Conservation (phyloP, 2,888 invertebrate genomes). For the Sinodicranocentrus sp. region DNA sequence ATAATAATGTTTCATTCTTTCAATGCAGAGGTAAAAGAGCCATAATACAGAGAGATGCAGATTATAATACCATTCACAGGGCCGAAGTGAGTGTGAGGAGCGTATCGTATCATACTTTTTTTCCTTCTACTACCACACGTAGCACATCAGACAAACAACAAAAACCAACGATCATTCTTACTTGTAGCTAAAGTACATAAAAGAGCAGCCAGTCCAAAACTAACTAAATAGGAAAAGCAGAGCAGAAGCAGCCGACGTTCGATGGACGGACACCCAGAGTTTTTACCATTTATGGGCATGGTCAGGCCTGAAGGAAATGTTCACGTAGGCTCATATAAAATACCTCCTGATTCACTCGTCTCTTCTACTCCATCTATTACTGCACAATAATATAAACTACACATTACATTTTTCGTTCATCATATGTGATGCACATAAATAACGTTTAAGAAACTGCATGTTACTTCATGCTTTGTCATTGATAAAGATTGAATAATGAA, state of each 20-base stretch:
- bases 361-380: not conserved
- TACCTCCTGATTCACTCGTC: constrained; percentile 14
- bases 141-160: not conserved
- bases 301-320: constrained; percentile 60
- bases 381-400: constrained; percentile 35
- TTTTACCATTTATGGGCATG: constrained; percentile 67
- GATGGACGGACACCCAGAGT: constrained; percentile 61
- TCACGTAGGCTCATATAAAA: constrained; percentile 50
- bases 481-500: constrained; percentile 21
- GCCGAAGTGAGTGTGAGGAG: not conserved
- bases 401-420: constrained; percentile 25
- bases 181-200: not conserved
- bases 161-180: not conserved
- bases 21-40: no score
- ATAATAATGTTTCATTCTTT: no score
- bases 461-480: constrained; percentile 16
- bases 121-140: not conserved
- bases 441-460: constrained; percentile 12
- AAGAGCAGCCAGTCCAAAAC: not conserved
- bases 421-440: constrained; percentile 37
- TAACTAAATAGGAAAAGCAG: constrained; percentile 57
- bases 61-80: no score
- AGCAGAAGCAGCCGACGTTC: constrained; percentile 39
- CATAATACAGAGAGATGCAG: no score
- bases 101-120: not conserved